A percentile compares a stretch with the other conserved stretches of the same genome.
These are phyloP conservation scores for Oncorhynchus masou DNA, from an alignment of 2,113 vertebrate species.

Conservation along the genomic window DNA sequence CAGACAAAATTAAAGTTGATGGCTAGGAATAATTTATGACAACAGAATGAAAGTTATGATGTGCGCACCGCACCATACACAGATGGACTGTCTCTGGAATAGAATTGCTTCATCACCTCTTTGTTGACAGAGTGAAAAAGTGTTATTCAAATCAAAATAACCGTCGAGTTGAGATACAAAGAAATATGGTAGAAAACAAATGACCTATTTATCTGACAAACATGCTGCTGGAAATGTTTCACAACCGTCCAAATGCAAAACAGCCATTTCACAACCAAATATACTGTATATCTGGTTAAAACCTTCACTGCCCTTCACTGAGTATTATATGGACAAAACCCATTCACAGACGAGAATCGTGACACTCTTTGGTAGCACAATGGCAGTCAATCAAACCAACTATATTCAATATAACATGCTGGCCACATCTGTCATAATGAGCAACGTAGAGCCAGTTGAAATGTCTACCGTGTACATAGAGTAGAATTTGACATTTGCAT, in stretches of 20 bases:
- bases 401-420: background rate
- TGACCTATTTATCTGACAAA: background rate
- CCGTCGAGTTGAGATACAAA: background rate
- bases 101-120: background rate
- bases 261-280: background rate
- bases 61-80: background rate
- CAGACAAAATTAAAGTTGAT: background rate
- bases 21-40: background rate
- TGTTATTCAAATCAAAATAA: no score
- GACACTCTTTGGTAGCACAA: no score
- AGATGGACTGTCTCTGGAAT: background rate
- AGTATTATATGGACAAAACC: no score
- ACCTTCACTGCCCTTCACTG: no score
- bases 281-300: no score
- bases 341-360: no score
- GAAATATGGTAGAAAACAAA: slow-evolving; percentile 4
- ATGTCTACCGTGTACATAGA: background rate
- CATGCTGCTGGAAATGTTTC: background rate
- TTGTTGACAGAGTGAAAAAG: background rate
- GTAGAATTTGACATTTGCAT: slow-evolving; percentile 1
- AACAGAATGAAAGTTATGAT: slow-evolving; percentile 8
- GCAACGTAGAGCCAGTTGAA: background rate
- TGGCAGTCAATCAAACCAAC: background rate
- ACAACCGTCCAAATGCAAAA: background rate
- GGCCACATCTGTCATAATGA: background rate